Base-by-base conservation (phyloP, 53 echinoderm and acorn worm genomes). In the Echinometra lucunter region DNA sequence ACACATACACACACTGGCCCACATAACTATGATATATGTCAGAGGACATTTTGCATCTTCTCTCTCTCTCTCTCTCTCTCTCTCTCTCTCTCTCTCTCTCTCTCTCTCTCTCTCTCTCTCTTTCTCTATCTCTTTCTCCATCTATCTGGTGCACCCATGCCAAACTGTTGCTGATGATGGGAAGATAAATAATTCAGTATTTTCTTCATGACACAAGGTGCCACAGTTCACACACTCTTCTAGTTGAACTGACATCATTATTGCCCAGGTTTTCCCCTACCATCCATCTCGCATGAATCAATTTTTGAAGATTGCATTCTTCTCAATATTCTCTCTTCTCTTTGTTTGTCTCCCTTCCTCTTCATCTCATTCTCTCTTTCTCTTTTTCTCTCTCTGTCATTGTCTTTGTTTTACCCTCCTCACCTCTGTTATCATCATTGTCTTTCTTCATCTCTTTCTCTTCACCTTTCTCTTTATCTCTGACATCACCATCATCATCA, bases 111-210 rank as follows among this genome's bases (percentile, higher is more conserved):
- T 37, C 74, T 32, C 37, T 37, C 74, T 34, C 16, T 32, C 11
- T 70, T 32, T 28, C 34, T 32, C 35, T 74, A 23, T 70, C 34
- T 12, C 70, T 34, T 34, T 75, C 40, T 75, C 78, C 8, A 40
- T 75, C 78, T 21, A 42, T 75, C 40, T 75, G 4, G 5, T 40
- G 3, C 45, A 21, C 81, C 81, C 44, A 28, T 25, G 35, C 89
- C 60, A 58, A 88, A 58, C 60, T 89, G 58, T 89, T 89, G 60
- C 89, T 89, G 58, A 58, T 60, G 57, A 89, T 60, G 23, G 38
- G 58, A 19, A 89, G 89, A 89, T 89, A 58, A 89, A 89, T 89
- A 89, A 89, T 89, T 89, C 57, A 89, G 89, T 60, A 57, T 60
- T 60, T 58, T 38, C 58, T 13, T 89, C 60, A 58, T 35, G 60